Base-by-base conservation (phyloP, 2,797 vertebrate genomes). In the Chanos chanos region DNA sequence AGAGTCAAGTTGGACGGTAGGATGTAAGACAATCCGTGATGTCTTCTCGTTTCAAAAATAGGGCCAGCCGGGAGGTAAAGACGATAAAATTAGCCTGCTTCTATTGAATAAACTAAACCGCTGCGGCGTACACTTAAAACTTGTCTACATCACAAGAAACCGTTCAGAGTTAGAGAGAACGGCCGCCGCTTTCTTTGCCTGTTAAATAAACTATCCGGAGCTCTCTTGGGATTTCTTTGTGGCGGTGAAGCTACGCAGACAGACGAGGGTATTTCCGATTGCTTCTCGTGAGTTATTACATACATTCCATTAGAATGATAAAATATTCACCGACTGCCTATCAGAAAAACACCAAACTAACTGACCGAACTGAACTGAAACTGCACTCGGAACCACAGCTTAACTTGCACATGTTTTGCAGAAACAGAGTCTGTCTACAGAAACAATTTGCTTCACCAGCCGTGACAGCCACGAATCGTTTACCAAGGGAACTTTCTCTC, bases 301-400 rank as follows among this genome's bases (percentile, higher is more conserved):
- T 34, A 68, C 77, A 80, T 67, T 71, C 80, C 78, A 70, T 59
- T 56, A 56, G 48, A n/a, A 67, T 62, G 72, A 79, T 76, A 58
- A 77, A 70, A 64, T 49, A 15, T 51, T 10, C 22, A 43, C 0
- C 3, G 6, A 34, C 30, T 52, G 16, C 40, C 43, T n/a, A n/a
- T 43, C 22, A 10, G 40, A 43, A 43, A 43, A 9, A 50, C 47
- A 15, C 25, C 47, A 50, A n/a, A n/a, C n/a, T n/a, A n/a, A n/a
- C n/a, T n/a, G n/a, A n/a, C n/a, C n/a, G n/a, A n/a, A n/a, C n/a
- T n/a, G n/a, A n/a, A n/a, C n/a, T n/a, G n/a, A n/a, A n/a, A n/a
- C n/a, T n/a, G n/a, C n/a, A n/a, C n/a, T n/a, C n/a, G n/a, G n/a
- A n/a, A n/a, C n/a, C n/a, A n/a, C n/a, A n/a, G n/a, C n/a, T n/a